Evolutionary conservation across 2,797 vertebrate species (phyloP), one percentile per base, ranked within the genome.

Genomic region (Cuculus canorus): DNA sequence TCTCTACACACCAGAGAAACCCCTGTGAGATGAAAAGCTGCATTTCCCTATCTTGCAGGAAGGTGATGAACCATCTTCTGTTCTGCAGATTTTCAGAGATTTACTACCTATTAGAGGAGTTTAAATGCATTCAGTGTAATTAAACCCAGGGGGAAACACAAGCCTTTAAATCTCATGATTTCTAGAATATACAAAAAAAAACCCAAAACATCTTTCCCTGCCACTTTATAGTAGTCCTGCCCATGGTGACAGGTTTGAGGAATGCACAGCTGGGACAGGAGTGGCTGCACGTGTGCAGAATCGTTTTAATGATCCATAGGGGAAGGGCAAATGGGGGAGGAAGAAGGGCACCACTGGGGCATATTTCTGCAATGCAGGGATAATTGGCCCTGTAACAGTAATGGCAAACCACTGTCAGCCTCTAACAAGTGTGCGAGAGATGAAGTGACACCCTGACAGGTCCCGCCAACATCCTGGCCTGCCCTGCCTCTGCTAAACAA

Each of bases 321-420:
- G 0, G 90, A 95, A 94, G 92, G 89, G 65, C 47, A 78, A 48
- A 61, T 27, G 53, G 47, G 21, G 61, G 71, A 70, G 88, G 88
- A 76, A 81, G 72, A 41, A 69, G 75, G 91, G 17, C 63, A 79
- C 75, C 89, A 70, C 13, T 2, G 27, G 92, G 10, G 50, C 82
- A 81, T 24, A 84, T 91, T 91, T 82, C 87, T 79, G 82, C 83
- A 54, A 73, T 57, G 14, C 68, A 92, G 82, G 94, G 80, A 94
- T 97, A 98, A 97, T 96, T 97, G 96, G 94, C n/a, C 59, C 59
- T 85, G 94, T 92, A 54, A 5, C 32, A 13, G 84, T 47, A 60
- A 71, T 4, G 10, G 61, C 81, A 85, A 73, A 63, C 53, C 61
- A 93, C 94, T 84, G 78, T 83, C 95, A 95, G 84, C 59, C 75